These are phyloP conservation scores for Drosophila nasuta DNA, from an alignment of 1,140 invertebrate genomes.

Conservation along the genomic window DNA sequence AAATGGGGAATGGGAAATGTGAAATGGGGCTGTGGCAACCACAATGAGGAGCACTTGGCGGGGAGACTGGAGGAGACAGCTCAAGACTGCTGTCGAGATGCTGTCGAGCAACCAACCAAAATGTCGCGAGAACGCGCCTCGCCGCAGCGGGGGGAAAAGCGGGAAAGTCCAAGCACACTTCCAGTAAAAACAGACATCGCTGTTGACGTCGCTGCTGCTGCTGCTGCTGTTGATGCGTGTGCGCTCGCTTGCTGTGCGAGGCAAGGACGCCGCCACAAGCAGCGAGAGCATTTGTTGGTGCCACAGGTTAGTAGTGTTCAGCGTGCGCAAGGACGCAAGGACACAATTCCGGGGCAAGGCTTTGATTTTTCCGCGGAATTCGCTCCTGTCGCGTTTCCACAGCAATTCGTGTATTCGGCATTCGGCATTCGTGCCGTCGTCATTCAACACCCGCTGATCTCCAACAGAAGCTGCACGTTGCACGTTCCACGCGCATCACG, in stretches of 20 bases:
- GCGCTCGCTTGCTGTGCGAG: conserved; percentile 68
- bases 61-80: conserved; percentile 7
- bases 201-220: not conserved
- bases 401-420: conserved; percentile 28
- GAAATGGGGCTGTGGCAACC: too few species aligned
- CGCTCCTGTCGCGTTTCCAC: conserved; percentile 68
- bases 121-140: conserved; percentile 74
- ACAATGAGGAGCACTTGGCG: too few species aligned
- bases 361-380: conserved; percentile 55
- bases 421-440: not conserved
- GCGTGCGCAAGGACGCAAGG: conserved; percentile 44
- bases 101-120: conserved; percentile 68
- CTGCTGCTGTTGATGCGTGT: conserved; percentile 56
- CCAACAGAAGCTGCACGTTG: conserved; percentile 52
- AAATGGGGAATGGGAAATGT: too few species aligned
- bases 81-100: conserved; percentile 9
- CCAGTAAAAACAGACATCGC: conserved; percentile 44
- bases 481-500: conserved; percentile 20
- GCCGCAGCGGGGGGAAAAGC: conserved; percentile 22
- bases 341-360: conserved; percentile 6
- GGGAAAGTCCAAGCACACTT: conserved; percentile 66
- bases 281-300: conserved; percentile 10
- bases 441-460: conserved; percentile 58
- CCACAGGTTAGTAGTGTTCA: conserved; percentile 52
- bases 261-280: conserved; percentile 45